These are phyloP conservation scores for Drosophila nigromelanica DNA, from an alignment of 1,140 invertebrate species.

Conservation along the genomic window DNA sequence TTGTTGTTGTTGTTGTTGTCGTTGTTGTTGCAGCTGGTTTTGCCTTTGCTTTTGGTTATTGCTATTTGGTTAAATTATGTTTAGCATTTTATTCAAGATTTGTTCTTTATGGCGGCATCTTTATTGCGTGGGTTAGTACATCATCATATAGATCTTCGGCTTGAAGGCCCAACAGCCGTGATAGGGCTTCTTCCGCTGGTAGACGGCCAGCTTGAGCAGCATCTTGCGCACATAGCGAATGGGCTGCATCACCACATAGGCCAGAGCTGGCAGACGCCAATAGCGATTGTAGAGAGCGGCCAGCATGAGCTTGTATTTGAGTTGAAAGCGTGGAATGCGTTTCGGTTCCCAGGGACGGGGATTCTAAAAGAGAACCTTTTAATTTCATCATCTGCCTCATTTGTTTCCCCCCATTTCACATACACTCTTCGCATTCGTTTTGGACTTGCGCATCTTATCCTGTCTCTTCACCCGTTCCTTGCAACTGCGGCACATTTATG, in stretches of 20 bases:
- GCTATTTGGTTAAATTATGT: slow-evolving; percentile 81
- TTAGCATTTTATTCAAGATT: slow-evolving; percentile 78
- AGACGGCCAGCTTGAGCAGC: neutral
- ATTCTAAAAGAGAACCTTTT: neutral
- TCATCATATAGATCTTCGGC: neutral
- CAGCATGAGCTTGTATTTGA: neutral
- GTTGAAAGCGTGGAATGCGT: neutral
- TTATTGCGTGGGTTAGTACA: slow-evolving; percentile 57
- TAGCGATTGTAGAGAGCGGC: neutral
- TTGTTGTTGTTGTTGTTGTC: slow-evolving; percentile 10
- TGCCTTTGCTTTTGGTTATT: slow-evolving; percentile 57
- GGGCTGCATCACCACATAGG: neutral
- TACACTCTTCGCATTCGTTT: no score
- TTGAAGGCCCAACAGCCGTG: neutral
- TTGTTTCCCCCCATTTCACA: neutral
- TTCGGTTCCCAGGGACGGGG: neutral
- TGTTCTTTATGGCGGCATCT: slow-evolving; percentile 67
- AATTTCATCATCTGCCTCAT: neutral
- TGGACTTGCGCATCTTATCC: neutral
- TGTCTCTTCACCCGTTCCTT: neutral
- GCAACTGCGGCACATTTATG: neutral
- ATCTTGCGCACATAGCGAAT: neutral
- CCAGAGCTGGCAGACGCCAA: neutral
- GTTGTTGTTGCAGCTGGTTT: slow-evolving; percentile 21
- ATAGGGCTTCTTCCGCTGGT: neutral